Evolutionary conservation across 2,113 vertebrate species (phyloP).

Genomic region (Nothoprocta pentlandii): DNA sequence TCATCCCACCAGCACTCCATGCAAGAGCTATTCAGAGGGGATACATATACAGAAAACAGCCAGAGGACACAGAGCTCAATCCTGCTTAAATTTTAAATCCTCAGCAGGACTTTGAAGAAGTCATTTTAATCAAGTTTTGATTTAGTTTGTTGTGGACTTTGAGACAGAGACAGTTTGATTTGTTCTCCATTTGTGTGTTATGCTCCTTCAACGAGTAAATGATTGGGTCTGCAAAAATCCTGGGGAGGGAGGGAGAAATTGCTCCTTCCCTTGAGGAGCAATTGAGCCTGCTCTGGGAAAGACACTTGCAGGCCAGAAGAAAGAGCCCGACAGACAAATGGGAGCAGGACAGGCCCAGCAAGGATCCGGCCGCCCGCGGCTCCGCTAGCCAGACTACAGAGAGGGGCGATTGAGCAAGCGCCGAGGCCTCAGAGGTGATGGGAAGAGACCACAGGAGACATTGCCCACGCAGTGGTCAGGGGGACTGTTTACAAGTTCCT

Average conservation of each 20-base stretch:
- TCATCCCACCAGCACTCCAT: neutral
- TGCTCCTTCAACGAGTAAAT: conserved; percentile 18
- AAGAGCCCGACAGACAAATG: conserved; percentile 30
- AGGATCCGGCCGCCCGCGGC: neutral
- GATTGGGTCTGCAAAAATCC: conserved; percentile 37
- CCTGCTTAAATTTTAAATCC: conserved; percentile 32
- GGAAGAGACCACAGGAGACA: neutral
- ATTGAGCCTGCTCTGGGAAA: conserved; percentile 15
- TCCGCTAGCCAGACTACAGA: neutral
- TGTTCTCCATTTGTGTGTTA: neutral
- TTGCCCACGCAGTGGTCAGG: neutral
- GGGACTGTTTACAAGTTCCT: neutral
- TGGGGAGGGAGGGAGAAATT: conserved; percentile 43
- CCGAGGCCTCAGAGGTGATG: conserved; percentile 6
- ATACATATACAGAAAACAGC: conserved; percentile 4
- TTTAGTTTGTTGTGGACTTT: neutral
- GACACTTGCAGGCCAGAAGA: conserved; percentile 51
- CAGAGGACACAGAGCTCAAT: conserved; percentile 14
- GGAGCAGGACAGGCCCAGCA: conserved; percentile 17
- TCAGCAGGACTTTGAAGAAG: conserved; percentile 23
- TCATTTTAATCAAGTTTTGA: neutral
- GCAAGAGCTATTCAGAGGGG: conserved; percentile 10
- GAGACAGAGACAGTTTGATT: conserved; percentile 31
- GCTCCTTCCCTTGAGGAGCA: conserved; percentile 52
- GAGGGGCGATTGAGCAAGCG: neutral